Conservation (phyloP, 2,797 vertebrate species). For the Argyrosomus regius region DNA sequence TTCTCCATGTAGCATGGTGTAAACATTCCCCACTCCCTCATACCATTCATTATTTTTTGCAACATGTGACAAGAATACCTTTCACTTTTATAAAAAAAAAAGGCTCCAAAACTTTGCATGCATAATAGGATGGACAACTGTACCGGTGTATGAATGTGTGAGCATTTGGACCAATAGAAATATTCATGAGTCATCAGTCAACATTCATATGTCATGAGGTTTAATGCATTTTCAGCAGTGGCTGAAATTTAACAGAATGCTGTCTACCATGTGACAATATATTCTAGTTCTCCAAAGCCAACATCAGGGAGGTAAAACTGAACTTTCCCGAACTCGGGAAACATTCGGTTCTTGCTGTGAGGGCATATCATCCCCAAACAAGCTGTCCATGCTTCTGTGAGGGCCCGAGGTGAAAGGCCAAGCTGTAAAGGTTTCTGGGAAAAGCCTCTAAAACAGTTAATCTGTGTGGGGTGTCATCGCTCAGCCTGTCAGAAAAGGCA, state of each 20-base stretch:
- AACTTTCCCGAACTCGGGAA: constrained; percentile 21
- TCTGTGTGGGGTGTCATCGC: constrained; percentile 72
- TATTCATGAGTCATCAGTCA: too few species aligned
- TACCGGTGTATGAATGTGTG: constrained; percentile 9
- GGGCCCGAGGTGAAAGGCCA: constrained; percentile 72
- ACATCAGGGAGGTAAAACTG: neutral
- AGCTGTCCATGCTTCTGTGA: constrained; percentile 61
- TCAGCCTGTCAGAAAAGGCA: constrained; percentile 60
- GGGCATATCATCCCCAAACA: constrained; percentile 52
- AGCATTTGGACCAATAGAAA: constrained; percentile 30
- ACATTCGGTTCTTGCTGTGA: constrained; percentile 36
- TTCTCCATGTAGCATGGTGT: neutral
- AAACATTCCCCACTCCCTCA: neutral
- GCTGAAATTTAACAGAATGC: neutral
- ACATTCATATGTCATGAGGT: neutral
- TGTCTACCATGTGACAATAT: neutral
- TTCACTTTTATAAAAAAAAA: constrained; percentile 30
- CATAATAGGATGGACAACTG: neutral
- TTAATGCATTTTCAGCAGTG: constrained; percentile 11
- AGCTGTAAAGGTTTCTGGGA: constrained; percentile 76
- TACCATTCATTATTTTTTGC: neutral
- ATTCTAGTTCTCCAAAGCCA: constrained; percentile 5
- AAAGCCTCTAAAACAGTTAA: constrained; percentile 74
- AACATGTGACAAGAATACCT: constrained; percentile 4
- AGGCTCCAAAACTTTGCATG: constrained; percentile 34